phyloP scores from a whole-genome alignment of 2,888 invertebrate species.

The Thumatha senex region DNA sequence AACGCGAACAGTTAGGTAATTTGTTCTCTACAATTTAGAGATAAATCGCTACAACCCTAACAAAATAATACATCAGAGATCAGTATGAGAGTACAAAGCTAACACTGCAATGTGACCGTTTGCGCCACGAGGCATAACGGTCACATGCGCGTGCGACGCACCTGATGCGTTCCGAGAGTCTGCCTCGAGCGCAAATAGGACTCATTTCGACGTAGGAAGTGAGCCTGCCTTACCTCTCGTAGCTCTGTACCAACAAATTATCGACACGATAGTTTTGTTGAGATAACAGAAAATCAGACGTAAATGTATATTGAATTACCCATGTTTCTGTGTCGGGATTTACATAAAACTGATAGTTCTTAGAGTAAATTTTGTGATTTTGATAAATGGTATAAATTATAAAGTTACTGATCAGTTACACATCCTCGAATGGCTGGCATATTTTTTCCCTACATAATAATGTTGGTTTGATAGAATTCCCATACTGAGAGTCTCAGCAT shows the following conservation, averaged over 20 bases:
- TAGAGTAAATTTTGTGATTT: no score
- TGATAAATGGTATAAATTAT: no score
- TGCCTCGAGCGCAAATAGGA: slow-evolving; percentile 41
- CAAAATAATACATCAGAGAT: slow-evolving; percentile 5
- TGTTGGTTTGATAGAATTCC: no score
- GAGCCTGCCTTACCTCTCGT: slow-evolving; percentile 14
- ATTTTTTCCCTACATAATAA: no score
- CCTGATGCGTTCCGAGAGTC: slow-evolving; percentile 54
- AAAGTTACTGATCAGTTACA: no score
- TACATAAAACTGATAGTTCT: no score
- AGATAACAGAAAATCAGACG: slow-evolving; percentile 14
- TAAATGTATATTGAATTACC: background rate
- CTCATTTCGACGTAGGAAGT: slow-evolving; percentile 38
- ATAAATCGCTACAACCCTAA: no score
- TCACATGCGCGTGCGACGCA: slow-evolving; percentile 58
- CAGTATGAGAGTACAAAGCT: slow-evolving; percentile 6
- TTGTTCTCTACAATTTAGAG: no score
- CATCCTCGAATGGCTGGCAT: no score
- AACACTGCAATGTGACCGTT: slow-evolving; percentile 50
- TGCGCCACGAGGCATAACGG: slow-evolving; percentile 66
- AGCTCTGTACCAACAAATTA: slow-evolving; percentile 33
- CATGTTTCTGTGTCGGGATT: no score
- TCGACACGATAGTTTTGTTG: slow-evolving; percentile 33
- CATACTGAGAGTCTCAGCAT: no score
- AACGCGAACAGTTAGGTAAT: no score